Evolutionary conservation across 2,113 vertebrate genomes (phyloP).

Genomic region (Tiliqua scincoides): DNA sequence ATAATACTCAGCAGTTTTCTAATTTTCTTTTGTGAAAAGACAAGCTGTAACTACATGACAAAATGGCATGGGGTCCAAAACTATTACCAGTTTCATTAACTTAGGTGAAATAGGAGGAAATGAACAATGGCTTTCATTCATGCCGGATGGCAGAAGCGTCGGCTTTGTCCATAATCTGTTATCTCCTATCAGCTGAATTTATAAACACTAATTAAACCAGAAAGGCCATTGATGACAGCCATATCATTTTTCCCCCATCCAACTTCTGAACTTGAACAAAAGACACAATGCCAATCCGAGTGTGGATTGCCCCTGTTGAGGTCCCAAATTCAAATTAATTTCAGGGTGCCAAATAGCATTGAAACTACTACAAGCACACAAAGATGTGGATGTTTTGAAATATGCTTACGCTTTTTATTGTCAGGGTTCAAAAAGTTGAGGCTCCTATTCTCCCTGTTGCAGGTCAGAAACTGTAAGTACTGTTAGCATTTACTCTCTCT

Average conservation of each 20-base stretch:
- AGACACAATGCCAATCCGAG: slow-evolving; percentile 6
- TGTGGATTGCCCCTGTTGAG: background rate
- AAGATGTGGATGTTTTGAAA: background rate
- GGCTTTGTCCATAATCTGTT: slow-evolving; percentile 42
- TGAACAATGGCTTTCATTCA: slow-evolving; percentile 42
- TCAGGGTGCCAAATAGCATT: background rate
- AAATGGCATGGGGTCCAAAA: slow-evolving; percentile 59
- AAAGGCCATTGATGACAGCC: background rate
- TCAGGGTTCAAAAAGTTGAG: background rate
- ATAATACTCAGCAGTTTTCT: slow-evolving; percentile 72
- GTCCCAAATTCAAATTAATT: slow-evolving; percentile 6
- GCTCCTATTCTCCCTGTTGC: background rate
- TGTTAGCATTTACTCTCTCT: background rate
- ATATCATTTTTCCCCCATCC: background rate
- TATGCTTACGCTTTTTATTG: background rate
- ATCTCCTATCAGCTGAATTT: slow-evolving; percentile 27
- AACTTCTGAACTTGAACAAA: slow-evolving; percentile 4
- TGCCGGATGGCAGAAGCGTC: slow-evolving; percentile 25
- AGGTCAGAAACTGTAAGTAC: background rate
- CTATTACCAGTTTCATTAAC: slow-evolving; percentile 68
- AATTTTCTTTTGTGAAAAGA: slow-evolving; percentile 76
- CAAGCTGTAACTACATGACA: slow-evolving; percentile 58
- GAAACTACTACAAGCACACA: background rate
- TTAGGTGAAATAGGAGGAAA: slow-evolving; percentile 50
- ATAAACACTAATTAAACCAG: slow-evolving; percentile 53